Conservation (phyloP, 1,140 invertebrate species). For the Ostrea edulis region DNA sequence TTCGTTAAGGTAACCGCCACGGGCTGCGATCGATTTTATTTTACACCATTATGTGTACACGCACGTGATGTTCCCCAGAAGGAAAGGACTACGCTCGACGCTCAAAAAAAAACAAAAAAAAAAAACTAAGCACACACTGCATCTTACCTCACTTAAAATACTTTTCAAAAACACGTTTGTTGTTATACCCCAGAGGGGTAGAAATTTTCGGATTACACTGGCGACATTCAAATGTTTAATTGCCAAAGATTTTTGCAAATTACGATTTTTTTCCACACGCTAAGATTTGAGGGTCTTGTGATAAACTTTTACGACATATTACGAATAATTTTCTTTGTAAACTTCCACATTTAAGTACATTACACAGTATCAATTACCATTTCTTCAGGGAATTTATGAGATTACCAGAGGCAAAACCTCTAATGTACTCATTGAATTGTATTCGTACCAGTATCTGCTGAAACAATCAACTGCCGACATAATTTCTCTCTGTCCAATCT, state of each 20-base stretch:
- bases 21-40: no score
- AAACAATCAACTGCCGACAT: no score
- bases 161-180: neutral
- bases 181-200: neutral
- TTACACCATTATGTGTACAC: no score
- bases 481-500: no score
- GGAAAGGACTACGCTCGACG: no score
- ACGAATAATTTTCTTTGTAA: neutral
- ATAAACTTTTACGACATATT: neutral
- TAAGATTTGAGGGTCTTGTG: neutral
- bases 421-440: neutral
- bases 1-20: no score
- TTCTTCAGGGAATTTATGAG: neutral
- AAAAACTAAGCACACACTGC: neutral
- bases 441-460: neutral
- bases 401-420: neutral
- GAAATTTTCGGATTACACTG: neutral
- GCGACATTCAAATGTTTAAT: neutral
- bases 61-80: no score
- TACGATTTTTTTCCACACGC: neutral
- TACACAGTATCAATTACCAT: neutral
- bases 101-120: no score
- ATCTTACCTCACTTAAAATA: neutral
- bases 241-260: neutral
- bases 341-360: neutral